Evolutionary conservation across 2,797 vertebrate species (phyloP).

Genomic region (Allobates femoralis): DNA sequence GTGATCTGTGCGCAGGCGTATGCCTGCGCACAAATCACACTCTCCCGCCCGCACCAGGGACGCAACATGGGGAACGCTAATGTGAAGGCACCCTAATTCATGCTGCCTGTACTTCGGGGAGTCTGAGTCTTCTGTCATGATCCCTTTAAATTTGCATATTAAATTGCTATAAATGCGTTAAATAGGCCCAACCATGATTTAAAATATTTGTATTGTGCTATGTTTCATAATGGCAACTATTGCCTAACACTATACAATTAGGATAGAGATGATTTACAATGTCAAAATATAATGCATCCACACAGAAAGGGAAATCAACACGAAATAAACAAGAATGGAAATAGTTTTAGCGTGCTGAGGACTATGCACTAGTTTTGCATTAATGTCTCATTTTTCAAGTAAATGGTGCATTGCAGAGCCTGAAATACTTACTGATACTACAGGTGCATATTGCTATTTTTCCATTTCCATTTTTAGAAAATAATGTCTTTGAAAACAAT

Average conservation of each 20-base stretch:
- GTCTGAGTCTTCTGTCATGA: too few relatives aligned
- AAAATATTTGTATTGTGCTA: not conserved
- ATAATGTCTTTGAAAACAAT: constrained; percentile 30
- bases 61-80: too few relatives aligned
- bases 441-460: constrained; percentile 29
- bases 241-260: not conserved
- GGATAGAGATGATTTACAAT: not conserved
- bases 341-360: constrained; percentile 13
- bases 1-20: too few relatives aligned
- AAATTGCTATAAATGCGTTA: not conserved
- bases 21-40: too few relatives aligned
- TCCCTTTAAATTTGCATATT: not conserved
- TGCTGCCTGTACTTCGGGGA: too few relatives aligned
- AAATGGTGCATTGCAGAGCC: constrained; percentile 43
- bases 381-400: constrained; percentile 47
- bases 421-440: constrained; percentile 33
- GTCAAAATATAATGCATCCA: not conserved
- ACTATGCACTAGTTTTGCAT: constrained; percentile 22
- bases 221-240: not conserved
- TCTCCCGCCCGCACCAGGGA: too few relatives aligned
- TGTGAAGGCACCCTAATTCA: too few relatives aligned
- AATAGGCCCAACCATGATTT: not conserved
- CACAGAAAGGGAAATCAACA: not conserved
- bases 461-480: constrained; percentile 43
- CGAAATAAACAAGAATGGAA: constrained; percentile 4